Percentiles rank a stretch among this genome's conserved stretches.
phyloP scores from a whole-genome alignment of 2,113 vertebrate genomes.

The Rousettus leschenaultii region DNA sequence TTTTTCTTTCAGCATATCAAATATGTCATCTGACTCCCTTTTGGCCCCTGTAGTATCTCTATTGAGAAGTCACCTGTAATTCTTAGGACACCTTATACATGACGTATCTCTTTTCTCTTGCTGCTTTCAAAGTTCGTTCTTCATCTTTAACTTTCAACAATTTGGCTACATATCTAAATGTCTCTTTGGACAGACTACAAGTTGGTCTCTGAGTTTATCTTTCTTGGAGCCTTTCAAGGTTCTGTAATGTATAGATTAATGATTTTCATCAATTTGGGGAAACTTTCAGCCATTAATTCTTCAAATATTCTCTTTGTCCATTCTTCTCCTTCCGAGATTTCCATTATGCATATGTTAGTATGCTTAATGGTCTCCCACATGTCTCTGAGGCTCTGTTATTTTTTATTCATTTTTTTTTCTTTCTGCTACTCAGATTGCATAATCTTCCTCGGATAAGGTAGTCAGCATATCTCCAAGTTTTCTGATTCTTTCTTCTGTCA shows the following conservation, averaged over 20 bases:
- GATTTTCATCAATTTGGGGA: background rate
- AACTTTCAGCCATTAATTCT: background rate
- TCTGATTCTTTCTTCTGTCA: background rate
- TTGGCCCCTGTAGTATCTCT: background rate
- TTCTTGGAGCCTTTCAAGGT: background rate
- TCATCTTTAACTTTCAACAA: conserved; percentile 13
- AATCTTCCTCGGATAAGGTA: conserved; percentile 1
- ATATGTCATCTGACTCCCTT: background rate
- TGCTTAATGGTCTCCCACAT: background rate
- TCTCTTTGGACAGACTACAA: background rate
- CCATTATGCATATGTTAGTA: background rate
- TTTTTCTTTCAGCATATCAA: conserved; percentile 12
- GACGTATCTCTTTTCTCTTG: background rate
- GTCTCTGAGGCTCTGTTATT: background rate
- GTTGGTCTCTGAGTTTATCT: background rate
- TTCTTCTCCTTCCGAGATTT: background rate
- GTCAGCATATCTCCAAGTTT: background rate
- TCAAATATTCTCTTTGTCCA: background rate
- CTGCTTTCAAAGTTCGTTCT: background rate
- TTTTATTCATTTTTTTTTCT: conserved; percentile 11
- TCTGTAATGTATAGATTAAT: conserved; percentile 17
- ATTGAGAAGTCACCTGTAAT: background rate
- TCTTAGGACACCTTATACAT: background rate
- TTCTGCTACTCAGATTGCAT: background rate
- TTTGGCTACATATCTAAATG: background rate